phyloP scores from a whole-genome alignment of 2,797 vertebrate species.

The Enteromius mattozi region DNA sequence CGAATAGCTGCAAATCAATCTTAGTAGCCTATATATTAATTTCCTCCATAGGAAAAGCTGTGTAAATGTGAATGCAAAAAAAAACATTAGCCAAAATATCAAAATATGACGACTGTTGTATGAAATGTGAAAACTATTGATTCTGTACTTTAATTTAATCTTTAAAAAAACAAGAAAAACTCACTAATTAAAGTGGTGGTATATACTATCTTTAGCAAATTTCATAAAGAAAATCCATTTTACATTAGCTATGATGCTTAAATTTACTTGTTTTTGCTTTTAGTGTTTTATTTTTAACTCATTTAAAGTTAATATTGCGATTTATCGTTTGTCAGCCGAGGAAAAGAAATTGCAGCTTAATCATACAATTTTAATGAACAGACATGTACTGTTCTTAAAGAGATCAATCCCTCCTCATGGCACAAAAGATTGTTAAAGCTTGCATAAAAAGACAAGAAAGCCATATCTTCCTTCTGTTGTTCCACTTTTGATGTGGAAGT shows the following conservation, averaged over 20 bases:
- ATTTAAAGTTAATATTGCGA: neutral
- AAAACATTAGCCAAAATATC: too few relatives aligned
- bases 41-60: neutral
- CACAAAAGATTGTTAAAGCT: neutral
- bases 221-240: neutral
- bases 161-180: neutral
- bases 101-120: neutral
- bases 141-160: neutral
- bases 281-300: neutral
- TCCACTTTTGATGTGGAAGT: constrained; percentile 28
- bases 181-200: too few relatives aligned
- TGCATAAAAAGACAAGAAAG: constrained; percentile 1
- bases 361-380: neutral
- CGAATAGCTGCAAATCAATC: neutral
- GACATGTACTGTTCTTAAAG: constrained; percentile 4
- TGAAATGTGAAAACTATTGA: neutral
- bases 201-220: neutral
- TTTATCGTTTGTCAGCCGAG: neutral
- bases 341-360: too few relatives aligned
- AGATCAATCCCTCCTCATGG: neutral
- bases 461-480: constrained; percentile 20
- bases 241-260: neutral
- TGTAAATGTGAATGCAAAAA: neutral
- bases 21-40: neutral
- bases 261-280: neutral